Base-by-base conservation (phyloP, 2,113 vertebrate genomes). In the Crotalus tigris region DNA sequence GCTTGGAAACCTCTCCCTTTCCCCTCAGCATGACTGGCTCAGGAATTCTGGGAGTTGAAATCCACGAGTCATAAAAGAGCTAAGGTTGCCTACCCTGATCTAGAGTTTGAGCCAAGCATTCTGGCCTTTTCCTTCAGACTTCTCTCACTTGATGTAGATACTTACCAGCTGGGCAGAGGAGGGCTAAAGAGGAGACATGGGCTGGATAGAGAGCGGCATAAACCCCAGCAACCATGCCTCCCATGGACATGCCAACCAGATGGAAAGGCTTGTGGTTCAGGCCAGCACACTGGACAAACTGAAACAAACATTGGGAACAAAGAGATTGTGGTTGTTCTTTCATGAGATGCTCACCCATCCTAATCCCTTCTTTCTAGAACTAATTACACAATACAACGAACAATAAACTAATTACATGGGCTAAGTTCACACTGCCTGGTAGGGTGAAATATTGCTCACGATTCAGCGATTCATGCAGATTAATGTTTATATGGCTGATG, bases 161-260 rank as follows among this genome's bases (percentile, higher is more conserved):
- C 88, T 93, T 15, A 93, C 92, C 92, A 26, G 69, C 88, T 44
- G 92, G 92, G 46, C 88, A 53, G 51, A 93, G 92, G 29, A 93
- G 88, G 12, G 92, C 58, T 49, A 93, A 93, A 46, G 54, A 85
- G 44, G 19, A 59, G 69, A 90, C 9, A 2, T 93, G 64, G 3
- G 44, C 85, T 39, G 92, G 88, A 53, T 93, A 93, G 26, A 85
- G 69, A 86, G 92, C 88, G 1, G 92, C 88, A 53, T 93, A 93
- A 86, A 93, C 11, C 26, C 92, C 92, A 21, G 92, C 92, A 39
- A 93, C 46, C 92, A 90, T 93, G 17, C 92, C 92, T 3, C 92
- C 92, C 64, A 44, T 85, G 44, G 88, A 93, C 54, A 93, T 90
- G 44, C 92, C 92, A 61, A 93, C 15, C 54, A 93, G 88, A 44